Conservation (phyloP, 2,888 invertebrate genomes). For the Pollenia angustigena region DNA sequence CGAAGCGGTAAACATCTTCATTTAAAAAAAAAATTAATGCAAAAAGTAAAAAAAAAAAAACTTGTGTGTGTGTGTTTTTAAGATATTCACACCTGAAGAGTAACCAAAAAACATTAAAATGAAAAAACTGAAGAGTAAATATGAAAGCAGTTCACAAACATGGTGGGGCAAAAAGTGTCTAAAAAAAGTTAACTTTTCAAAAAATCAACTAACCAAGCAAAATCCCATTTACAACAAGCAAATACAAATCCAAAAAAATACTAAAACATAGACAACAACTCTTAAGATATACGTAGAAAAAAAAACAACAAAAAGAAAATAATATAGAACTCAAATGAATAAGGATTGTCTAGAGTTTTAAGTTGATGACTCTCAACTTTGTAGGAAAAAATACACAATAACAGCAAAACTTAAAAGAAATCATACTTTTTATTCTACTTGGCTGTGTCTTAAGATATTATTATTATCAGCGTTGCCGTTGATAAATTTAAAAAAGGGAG, state of each 20-base stretch:
- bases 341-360: slow-evolving; percentile 56
- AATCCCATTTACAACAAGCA: slow-evolving; percentile 54
- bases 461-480: neutral
- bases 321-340: slow-evolving; percentile 44
- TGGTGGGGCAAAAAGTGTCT: slow-evolving; percentile 16
- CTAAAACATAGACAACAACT: slow-evolving; percentile 45
- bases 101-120: slow-evolving; percentile 16
- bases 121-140: slow-evolving; percentile 55
- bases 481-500: too few relatives aligned
- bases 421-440: slow-evolving; percentile 4
- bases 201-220: slow-evolving; percentile 62
- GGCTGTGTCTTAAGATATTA: slow-evolving; percentile 42
- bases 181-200: slow-evolving; percentile 56
- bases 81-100: slow-evolving; percentile 74
- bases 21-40: slow-evolving; percentile 60
- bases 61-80: slow-evolving; percentile 35
- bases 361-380: slow-evolving; percentile 66
- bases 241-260: slow-evolving; percentile 24
- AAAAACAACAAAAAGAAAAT: neutral
- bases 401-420: slow-evolving; percentile 13
- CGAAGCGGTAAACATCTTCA: slow-evolving; percentile 74
- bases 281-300: neutral
- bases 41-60: slow-evolving; percentile 22
- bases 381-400: slow-evolving; percentile 13
- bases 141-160: slow-evolving; percentile 61